Evolutionary conservation across 2,113 vertebrate species (phyloP).

Genomic region (Gallinago paraguaiae): DNA sequence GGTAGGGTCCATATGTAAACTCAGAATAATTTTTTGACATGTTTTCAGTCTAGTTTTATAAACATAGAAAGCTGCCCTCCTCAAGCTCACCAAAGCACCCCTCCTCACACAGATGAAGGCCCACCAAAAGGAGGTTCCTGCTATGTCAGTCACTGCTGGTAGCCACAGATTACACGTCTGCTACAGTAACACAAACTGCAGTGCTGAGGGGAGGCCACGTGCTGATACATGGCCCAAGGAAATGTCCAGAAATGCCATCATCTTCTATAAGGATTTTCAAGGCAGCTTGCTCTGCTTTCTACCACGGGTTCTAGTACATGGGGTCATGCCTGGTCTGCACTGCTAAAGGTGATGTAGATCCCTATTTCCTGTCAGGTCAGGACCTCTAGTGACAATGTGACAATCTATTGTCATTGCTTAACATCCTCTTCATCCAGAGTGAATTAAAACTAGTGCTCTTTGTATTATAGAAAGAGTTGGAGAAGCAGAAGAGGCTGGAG

Average conservation of each 20-base stretch:
- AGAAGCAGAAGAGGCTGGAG: slow-evolving; percentile 81
- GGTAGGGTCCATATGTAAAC: background rate
- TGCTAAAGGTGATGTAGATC: background rate
- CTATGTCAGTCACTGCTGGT: background rate
- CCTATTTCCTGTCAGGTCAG: background rate
- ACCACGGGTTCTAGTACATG: background rate
- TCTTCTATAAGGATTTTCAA: background rate
- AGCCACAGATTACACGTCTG: background rate
- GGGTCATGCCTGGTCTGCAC: background rate
- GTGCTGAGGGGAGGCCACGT: background rate
- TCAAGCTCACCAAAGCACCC: background rate
- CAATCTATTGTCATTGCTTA: background rate
- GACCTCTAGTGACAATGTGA: background rate
- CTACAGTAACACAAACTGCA: background rate
- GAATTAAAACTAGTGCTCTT: background rate
- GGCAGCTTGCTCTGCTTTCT: background rate
- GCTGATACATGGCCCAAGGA: background rate
- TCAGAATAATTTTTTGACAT: background rate
- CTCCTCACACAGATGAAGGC: background rate
- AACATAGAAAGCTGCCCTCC: background rate
- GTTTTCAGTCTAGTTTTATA: background rate
- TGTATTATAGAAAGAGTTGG: slow-evolving; percentile 82
- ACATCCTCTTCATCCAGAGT: background rate
- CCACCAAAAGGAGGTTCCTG: background rate
- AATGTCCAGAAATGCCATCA: background rate